A percentile compares a stretch with the other conserved stretches of the same genome.
Evolutionary conservation across 2,888 invertebrate genomes (phyloP).

Genomic region (Parnassius mnemosyne): DNA sequence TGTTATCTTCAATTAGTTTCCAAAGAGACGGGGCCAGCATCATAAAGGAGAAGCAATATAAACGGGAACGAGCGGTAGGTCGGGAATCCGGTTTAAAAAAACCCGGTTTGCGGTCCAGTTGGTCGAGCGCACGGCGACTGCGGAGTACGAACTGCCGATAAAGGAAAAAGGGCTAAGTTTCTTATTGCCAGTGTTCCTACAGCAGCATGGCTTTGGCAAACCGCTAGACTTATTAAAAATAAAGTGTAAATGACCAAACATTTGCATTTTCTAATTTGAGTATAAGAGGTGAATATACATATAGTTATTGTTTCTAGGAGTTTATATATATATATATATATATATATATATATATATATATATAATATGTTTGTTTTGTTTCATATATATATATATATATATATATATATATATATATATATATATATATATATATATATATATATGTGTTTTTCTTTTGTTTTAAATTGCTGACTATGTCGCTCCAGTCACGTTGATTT

Average conservation of each 20-base stretch:
- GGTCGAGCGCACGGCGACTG: conserved; percentile 30
- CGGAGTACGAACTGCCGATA: conserved; percentile 30
- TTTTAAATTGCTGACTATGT: too few relatives aligned
- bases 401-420: too few relatives aligned
- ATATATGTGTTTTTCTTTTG: too few relatives aligned
- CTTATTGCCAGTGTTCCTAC: conserved; percentile 36
- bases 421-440: too few relatives aligned
- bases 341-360: too few relatives aligned
- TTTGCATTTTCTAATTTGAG: conserved; percentile 9
- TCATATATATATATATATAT: too few relatives aligned
- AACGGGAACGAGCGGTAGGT: conserved; percentile 43
- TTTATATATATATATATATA: too few relatives aligned
- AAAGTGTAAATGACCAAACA: conserved; percentile 12
- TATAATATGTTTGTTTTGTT: too few relatives aligned
- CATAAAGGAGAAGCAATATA: conserved; percentile 61
- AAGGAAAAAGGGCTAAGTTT: conserved; percentile 51
- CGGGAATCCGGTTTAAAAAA: conserved; percentile 60
- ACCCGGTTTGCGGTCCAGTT: conserved; percentile 40
- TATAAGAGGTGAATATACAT: background rate
- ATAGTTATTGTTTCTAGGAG: background rate
- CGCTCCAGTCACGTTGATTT: too few relatives aligned
- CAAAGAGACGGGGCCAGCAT: conserved; percentile 57
- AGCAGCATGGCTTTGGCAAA: conserved; percentile 35
- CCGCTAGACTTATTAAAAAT: conserved; percentile 22
- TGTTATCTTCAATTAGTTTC: conserved; percentile 74